phyloP scores from a whole-genome alignment of 1,140 invertebrate genomes.

The Drosophila pallidifrons region DNA sequence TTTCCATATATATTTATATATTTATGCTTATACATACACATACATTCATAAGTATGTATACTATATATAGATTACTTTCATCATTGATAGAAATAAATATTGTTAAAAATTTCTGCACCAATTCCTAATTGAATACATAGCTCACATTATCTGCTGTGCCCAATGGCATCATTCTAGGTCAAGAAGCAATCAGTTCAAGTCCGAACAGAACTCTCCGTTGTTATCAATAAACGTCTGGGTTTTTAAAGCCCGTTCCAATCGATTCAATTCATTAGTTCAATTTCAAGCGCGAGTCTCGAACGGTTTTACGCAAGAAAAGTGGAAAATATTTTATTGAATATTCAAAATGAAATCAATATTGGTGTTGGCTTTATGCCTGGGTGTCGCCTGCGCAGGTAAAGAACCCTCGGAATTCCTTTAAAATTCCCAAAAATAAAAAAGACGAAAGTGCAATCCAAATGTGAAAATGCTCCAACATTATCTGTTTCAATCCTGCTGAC shows the following conservation, averaged over 20 bases:
- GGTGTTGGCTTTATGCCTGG: slow-evolving; percentile 74
- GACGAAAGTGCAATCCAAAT: slow-evolving; percentile 8
- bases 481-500: not conserved
- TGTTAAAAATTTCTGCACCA: slow-evolving; percentile 73
- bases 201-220: slow-evolving; percentile 33
- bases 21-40: not conserved
- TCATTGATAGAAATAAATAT: slow-evolving; percentile 47
- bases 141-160: slow-evolving; percentile 50
- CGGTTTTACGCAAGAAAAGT: slow-evolving; percentile 47
- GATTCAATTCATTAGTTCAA: slow-evolving; percentile 65
- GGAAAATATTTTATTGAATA: slow-evolving; percentile 25
- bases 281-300: slow-evolving; percentile 58
- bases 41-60: slow-evolving; percentile 13
- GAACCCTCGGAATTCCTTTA: slow-evolving; percentile 17
- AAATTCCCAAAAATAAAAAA: not conserved
- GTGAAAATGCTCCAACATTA: not conserved
- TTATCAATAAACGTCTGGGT: slow-evolving; percentile 51
- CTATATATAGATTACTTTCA: slow-evolving; percentile 64
- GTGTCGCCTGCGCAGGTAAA: slow-evolving; percentile 78
- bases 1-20: slow-evolving; percentile 9
- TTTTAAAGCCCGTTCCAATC: slow-evolving; percentile 61
- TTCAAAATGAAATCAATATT: slow-evolving; percentile 72
- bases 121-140: slow-evolving; percentile 62
- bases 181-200: slow-evolving; percentile 77
- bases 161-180: slow-evolving; percentile 75